Evolutionary conservation across 2,888 invertebrate species (phyloP).

Genomic region (Epicampocera succincta): DNA sequence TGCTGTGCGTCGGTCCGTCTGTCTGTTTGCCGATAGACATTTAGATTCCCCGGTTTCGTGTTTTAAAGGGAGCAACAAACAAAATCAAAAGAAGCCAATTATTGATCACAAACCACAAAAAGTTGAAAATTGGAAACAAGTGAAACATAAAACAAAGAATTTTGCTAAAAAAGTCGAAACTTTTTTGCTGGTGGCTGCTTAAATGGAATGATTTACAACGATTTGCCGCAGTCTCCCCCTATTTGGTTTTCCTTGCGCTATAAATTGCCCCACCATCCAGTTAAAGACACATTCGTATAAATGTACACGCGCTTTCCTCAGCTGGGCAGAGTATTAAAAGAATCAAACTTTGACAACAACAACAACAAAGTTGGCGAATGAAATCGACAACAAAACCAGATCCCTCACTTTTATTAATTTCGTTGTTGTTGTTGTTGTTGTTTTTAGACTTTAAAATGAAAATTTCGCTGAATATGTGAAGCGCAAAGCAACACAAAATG

Average conservation of each 20-base stretch:
- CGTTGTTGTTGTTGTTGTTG: too few relatives aligned
- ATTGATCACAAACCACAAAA: slow-evolving; percentile 50
- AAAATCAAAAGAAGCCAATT: slow-evolving; percentile 62
- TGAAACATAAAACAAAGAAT: slow-evolving; percentile 47
- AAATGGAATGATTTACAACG: slow-evolving; percentile 64
- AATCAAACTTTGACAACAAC: neutral
- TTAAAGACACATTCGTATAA: neutral
- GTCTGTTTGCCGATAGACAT: slow-evolving; percentile 41
- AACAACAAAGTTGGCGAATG: neutral
- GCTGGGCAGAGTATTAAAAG: slow-evolving; percentile 17
- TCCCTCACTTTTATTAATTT: too few relatives aligned
- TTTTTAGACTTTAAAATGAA: too few relatives aligned
- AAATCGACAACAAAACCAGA: too few relatives aligned
- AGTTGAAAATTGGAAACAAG: slow-evolving; percentile 22
- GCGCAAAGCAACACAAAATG: too few relatives aligned
- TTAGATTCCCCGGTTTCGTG: slow-evolving; percentile 28
- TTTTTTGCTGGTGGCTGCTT: slow-evolving; percentile 60
- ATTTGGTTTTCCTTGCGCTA: slow-evolving; percentile 52
- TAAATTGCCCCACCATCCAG: slow-evolving; percentile 73
- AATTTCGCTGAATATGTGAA: too few relatives aligned
- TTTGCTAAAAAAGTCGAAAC: slow-evolving; percentile 33
- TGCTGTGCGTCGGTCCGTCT: slow-evolving; percentile 1
- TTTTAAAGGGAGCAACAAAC: slow-evolving; percentile 37
- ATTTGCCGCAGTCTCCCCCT: slow-evolving; percentile 41
- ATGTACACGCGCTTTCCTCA: neutral